phyloP scores from a whole-genome alignment of 2,797 vertebrate genomes.

The Simalia tracyae region DNA sequence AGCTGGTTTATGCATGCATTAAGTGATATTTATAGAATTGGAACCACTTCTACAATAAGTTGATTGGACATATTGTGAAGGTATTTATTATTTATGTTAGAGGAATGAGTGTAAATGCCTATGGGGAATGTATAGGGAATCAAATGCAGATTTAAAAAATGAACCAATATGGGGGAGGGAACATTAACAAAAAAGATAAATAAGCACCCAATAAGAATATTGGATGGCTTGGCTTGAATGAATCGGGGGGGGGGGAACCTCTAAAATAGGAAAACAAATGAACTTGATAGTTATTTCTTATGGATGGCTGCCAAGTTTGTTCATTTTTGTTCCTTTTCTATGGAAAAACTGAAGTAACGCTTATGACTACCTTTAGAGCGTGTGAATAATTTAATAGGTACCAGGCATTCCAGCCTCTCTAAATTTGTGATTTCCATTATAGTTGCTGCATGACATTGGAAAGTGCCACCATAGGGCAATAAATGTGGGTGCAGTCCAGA shows the following conservation, averaged over 20 bases:
- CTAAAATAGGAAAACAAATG: conserved; percentile 55
- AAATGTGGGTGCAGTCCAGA: not conserved
- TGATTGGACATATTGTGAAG: not conserved
- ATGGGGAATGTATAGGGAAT: not conserved
- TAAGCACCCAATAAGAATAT: not conserved
- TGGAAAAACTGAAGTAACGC: conserved; percentile 9
- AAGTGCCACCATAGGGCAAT: not conserved
- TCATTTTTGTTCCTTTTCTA: not conserved
- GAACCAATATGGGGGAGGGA: not conserved
- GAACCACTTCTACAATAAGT: not conserved
- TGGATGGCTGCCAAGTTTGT: not conserved
- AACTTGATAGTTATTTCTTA: conserved; percentile 40
- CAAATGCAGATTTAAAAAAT: not conserved
- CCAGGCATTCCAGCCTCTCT: not conserved
- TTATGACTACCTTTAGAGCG: not conserved
- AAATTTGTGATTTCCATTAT: conserved; percentile 8
- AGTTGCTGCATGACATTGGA: not conserved
- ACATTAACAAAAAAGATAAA: not conserved
- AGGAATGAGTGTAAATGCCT: not conserved
- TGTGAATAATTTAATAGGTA: not conserved
- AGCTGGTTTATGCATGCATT: not conserved
- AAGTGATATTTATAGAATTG: not conserved
- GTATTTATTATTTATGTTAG: not conserved
- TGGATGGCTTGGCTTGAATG: conserved; percentile 54
- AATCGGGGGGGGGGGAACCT: conserved; percentile 44